These are phyloP conservation scores for Podotricha telesiphe DNA, from an alignment of 2,888 invertebrate genomes.

Conservation along the genomic window DNA sequence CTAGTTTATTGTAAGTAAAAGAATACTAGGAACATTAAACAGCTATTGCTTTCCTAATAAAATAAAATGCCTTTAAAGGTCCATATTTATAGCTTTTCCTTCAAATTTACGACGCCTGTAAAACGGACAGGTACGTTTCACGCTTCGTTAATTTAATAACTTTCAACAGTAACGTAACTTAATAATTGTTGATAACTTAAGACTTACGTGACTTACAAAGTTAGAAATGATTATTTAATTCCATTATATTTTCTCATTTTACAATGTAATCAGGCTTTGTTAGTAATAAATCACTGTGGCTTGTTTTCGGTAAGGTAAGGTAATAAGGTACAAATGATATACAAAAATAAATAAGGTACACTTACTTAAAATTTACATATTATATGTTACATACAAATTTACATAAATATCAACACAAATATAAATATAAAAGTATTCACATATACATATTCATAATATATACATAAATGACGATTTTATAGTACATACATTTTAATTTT, in stretches of 20 bases:
- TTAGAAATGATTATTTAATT: not conserved
- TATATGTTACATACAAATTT: too few species aligned
- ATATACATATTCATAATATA: too few species aligned
- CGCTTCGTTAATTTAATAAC: conserved; percentile 34
- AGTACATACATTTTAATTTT: too few species aligned
- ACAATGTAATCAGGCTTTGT: not conserved
- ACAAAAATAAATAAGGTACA: too few species aligned
- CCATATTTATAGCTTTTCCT: conserved; percentile 2
- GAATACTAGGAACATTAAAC: conserved; percentile 6
- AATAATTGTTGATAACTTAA: conserved; percentile 9
- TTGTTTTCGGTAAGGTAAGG: too few species aligned
- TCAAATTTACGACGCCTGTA: conserved; percentile 31
- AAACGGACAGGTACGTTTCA: conserved; percentile 33
- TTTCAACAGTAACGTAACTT: conserved; percentile 15
- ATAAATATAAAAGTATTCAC: too few species aligned
- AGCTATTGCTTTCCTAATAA: conserved; percentile 16
- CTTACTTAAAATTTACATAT: too few species aligned
- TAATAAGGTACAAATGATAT: too few species aligned
- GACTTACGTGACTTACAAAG: not conserved
- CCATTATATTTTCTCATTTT: conserved; percentile 7
- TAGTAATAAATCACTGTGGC: too few species aligned
- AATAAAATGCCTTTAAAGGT: conserved; percentile 3
- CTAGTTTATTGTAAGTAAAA: not conserved
- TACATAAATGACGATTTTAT: too few species aligned
- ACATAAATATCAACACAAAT: too few species aligned